Evolutionary conservation across 1,140 invertebrate genomes (phyloP).

Genomic region (Alviniconcha marisindica): DNA sequence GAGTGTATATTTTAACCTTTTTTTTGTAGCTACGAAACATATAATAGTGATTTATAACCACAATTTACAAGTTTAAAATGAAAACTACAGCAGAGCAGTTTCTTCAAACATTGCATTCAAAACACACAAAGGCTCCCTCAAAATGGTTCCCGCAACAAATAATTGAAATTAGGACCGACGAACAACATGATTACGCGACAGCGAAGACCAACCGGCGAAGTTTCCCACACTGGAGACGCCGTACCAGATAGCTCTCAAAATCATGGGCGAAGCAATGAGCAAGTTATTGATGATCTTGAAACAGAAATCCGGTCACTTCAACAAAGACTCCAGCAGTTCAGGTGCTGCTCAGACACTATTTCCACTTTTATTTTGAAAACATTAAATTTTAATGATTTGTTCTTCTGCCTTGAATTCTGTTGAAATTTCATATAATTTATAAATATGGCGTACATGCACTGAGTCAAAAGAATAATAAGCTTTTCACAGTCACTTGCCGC

Average conservation of each 20-base stretch:
- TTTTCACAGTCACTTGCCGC: neutral
- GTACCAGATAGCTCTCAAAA: too few species aligned
- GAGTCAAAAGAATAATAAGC: neutral
- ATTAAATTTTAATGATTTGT: neutral
- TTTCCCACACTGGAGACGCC: too few species aligned
- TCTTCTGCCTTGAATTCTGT: neutral
- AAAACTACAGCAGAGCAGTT: too few species aligned
- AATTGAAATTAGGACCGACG: neutral
- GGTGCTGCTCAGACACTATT: neutral
- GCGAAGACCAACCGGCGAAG: too few species aligned
- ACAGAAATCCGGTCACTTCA: slow-evolving; percentile 3
- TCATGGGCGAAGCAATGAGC: neutral
- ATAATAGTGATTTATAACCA: too few species aligned
- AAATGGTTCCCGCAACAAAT: neutral
- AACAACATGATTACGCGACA: neutral
- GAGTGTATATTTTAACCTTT: too few species aligned
- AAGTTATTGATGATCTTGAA: slow-evolving; percentile 6
- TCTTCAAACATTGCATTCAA: too few species aligned
- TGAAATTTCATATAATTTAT: neutral
- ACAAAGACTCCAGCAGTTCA: slow-evolving; percentile 10
- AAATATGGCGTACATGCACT: neutral
- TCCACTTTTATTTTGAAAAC: neutral
- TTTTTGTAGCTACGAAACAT: too few species aligned
- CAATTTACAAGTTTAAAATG: too few species aligned
- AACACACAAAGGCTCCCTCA: too few species aligned